phyloP scores from a whole-genome alignment of 2,888 invertebrate species.

The Dynastes tityus region DNA sequence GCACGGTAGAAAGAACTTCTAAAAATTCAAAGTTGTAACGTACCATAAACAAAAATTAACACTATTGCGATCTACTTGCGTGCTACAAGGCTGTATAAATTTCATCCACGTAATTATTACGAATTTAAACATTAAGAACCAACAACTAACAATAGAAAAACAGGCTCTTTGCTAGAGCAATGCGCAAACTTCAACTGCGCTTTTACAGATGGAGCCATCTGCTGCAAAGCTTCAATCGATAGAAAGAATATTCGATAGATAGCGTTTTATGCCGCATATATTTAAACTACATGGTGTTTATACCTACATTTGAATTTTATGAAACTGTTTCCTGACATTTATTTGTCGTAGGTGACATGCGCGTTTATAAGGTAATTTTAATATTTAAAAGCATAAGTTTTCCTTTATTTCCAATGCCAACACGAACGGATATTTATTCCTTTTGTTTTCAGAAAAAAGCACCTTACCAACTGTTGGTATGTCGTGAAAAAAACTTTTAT shows the following conservation, averaged over 20 bases:
- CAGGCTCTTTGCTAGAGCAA: neutral
- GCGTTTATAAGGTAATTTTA: no score
- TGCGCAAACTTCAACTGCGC: slow-evolving; percentile 28
- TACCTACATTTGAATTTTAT: no score
- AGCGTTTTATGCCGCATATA: neutral
- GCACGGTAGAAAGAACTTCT: neutral
- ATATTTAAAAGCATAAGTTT: no score
- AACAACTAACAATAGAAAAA: neutral
- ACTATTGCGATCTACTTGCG: neutral
- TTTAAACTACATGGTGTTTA: no score
- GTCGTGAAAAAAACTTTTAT: no score
- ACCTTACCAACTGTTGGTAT: no score
- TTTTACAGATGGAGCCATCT: slow-evolving; percentile 36
- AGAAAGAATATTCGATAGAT: neutral
- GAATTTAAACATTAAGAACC: neutral
- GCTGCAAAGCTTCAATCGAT: slow-evolving; percentile 2
- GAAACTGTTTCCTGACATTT: no score
- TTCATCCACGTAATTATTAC: neutral
- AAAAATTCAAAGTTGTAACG: neutral
- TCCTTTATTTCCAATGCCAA: no score
- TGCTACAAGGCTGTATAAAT: neutral
- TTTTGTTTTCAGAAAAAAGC: no score
- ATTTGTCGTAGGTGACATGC: no score
- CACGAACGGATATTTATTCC: no score
- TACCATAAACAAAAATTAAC: neutral